Evolutionary conservation across 1,140 invertebrate genomes (phyloP), one percentile per base, ranked within the genome.

Genomic region (Drosophila parabipectinata): DNA sequence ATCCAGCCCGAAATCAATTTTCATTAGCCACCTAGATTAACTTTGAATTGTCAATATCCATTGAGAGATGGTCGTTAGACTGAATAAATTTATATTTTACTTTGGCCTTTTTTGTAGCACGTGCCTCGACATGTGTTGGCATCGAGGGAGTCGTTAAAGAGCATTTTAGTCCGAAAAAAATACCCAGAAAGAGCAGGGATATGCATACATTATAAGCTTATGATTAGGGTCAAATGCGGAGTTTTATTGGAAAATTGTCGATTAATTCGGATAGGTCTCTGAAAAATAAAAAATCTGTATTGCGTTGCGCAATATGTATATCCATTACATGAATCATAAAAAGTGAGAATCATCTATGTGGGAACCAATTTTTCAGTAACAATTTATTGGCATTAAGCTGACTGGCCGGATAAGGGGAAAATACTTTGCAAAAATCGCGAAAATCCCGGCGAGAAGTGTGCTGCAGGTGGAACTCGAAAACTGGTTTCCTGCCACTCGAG

Each of bases 141-240:
- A 63, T 54, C 82, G 45, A 51, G 82, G 82, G 82, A 88, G 83
- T 88, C 83, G 79, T 87, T 87, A 87, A 87, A 79, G 62, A 56
- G 71, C 82, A 81, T 71, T 78, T 87, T 75, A 78, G 34, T 9
- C 28, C 39, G 10, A 32, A 51, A 67, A 64, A 54, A 72, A 54
- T 21, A 21, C 21, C 21, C 57, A 34, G 30, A 61, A 73, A 71
- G 80, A 69, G 72, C 59, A 44, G 6, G 41, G 41, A n/a, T 18
- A 44, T 9, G 9, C 26, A 67, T 51, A 67, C 59, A 44, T 64
- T 51, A 44, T 37, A 14, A 14, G 50, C 59, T 44, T 64, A 41
- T 30, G 26, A 51, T 63, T 63, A 48, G 45, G 62, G 32, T 34
- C 18, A 66, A 60, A n/a, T 47, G 15, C 8, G 26, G 15, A 47